phyloP scores from a whole-genome alignment of 2,113 vertebrate genomes.

The Nasalis larvatus region DNA sequence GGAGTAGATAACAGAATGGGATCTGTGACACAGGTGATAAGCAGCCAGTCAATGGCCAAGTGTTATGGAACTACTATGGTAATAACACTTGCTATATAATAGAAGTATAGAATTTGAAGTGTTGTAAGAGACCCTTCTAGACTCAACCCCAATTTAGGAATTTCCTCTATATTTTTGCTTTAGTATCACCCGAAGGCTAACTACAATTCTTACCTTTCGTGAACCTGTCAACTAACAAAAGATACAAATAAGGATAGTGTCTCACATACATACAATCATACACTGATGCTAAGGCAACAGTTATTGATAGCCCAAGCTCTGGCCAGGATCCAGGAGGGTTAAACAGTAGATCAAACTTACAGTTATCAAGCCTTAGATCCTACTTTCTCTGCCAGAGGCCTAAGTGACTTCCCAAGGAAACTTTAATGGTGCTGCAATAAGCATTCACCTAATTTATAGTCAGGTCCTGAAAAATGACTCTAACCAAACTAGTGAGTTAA shows the following conservation, averaged over 20 bases:
- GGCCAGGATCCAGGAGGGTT: neutral
- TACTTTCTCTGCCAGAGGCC: neutral
- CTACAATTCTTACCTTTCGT: neutral
- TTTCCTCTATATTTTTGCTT: slow-evolving; percentile 5
- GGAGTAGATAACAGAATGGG: slow-evolving; percentile 35
- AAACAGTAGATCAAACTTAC: neutral
- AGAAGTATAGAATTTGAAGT: neutral
- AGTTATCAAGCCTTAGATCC: neutral
- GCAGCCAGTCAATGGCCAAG: neutral
- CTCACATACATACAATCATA: neutral
- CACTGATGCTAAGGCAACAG: neutral
- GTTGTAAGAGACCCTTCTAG: neutral
- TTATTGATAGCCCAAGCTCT: neutral
- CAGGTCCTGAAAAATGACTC: neutral
- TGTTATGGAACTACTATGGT: neutral
- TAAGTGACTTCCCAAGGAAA: neutral
- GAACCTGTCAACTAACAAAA: neutral
- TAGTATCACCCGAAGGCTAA: neutral
- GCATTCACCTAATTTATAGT: neutral
- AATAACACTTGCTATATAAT: neutral
- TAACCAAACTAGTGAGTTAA: neutral
- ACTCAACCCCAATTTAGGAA: neutral
- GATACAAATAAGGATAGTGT: neutral
- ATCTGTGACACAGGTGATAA: neutral
- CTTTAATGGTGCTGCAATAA: neutral